Conservation (phyloP, 2,888 invertebrate genomes). For the Chorisops tibialis region DNA sequence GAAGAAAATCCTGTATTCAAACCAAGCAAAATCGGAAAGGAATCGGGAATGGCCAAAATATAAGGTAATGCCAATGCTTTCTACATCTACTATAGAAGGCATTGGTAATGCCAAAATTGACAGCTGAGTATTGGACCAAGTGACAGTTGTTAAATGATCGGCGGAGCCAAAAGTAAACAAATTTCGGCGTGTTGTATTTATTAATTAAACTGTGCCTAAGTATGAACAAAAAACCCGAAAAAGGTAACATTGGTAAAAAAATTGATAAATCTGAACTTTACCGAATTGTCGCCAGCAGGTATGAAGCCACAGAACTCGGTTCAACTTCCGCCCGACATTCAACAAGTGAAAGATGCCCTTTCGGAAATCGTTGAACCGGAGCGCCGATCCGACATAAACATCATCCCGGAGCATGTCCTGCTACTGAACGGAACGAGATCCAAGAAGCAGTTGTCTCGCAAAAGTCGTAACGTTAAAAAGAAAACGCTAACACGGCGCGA, state of each 20-base stretch:
- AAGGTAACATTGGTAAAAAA: neutral
- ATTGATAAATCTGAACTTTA: neutral
- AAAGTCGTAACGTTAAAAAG: slow-evolving; percentile 51
- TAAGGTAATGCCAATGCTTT: too few species aligned
- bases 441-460: slow-evolving; percentile 49
- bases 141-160: too few species aligned
- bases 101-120: too few species aligned
- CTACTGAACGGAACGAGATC: slow-evolving; percentile 48
- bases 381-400: slow-evolving; percentile 40
- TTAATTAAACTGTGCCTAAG: neutral
- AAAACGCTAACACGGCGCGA: slow-evolving; percentile 59
- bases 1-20: too few species aligned
- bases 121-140: too few species aligned
- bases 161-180: too few species aligned
- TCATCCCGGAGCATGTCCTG: slow-evolving; percentile 47
- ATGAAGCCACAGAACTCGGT: neutral
- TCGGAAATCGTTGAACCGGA: slow-evolving; percentile 43
- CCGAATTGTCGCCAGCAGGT: neutral
- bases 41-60: too few species aligned
- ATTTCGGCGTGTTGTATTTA: neutral
- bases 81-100: too few species aligned
- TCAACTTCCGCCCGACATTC: slow-evolving; percentile 1
- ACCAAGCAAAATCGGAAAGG: too few species aligned
- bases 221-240: neutral
- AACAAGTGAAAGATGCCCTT: slow-evolving; percentile 40